phyloP scores from a whole-genome alignment of 2,113 vertebrate genomes.

The Cyanoderma ruficeps region DNA sequence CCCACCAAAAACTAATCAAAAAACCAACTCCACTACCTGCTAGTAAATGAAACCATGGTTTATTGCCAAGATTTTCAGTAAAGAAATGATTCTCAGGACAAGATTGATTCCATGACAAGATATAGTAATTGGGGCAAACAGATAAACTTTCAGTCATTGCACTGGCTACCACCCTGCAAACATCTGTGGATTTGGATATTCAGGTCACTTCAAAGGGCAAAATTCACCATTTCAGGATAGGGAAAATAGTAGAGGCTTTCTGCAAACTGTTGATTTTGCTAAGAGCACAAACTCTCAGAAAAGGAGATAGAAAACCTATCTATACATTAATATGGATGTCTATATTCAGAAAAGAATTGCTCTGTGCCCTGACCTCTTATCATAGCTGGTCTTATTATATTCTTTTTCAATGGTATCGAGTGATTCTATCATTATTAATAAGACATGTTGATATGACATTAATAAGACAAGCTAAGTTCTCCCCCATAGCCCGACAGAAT shows the following conservation, averaged over 20 bases:
- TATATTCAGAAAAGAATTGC: neutral
- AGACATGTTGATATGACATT: conserved; percentile 23
- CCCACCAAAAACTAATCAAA: neutral
- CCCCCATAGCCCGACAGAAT: neutral
- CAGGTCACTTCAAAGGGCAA: neutral
- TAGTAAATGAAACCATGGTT: neutral
- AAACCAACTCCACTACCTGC: neutral
- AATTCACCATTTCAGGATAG: neutral
- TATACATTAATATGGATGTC: neutral
- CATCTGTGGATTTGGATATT: neutral
- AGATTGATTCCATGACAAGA: neutral
- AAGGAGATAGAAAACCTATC: neutral
- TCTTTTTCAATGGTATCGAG: neutral
- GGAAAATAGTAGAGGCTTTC: neutral
- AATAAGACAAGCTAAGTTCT: conserved; percentile 8
- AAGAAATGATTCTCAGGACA: neutral
- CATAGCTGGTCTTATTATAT: neutral
- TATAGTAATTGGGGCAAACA: neutral
- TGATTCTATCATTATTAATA: conserved; percentile 38
- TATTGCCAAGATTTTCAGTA: neutral
- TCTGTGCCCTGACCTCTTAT: neutral
- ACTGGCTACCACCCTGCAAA: neutral
- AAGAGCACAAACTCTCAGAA: neutral
- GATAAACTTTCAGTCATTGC: neutral
- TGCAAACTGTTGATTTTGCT: neutral